A percentile compares a stretch with the other conserved stretches of the same genome.
Conservation (phyloP, 2,888 invertebrate genomes). For the Netelia fuscicornis region DNA sequence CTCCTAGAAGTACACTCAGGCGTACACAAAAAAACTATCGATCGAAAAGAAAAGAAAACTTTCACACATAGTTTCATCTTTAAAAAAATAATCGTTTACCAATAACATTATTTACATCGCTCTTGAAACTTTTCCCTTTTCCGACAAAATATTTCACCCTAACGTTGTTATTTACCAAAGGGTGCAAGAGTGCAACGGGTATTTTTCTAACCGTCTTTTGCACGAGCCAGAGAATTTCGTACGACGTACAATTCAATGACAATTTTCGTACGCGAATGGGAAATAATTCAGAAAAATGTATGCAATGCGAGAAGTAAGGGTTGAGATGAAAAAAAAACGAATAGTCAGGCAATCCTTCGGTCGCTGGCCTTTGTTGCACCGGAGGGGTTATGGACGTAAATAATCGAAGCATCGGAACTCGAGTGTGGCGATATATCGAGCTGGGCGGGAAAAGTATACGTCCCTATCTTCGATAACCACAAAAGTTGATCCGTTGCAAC, state of each 20-base stretch:
- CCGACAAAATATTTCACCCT: neutral
- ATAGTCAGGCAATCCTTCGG: conserved; percentile 44
- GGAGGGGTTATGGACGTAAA: conserved; percentile 42
- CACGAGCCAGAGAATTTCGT: conserved; percentile 5
- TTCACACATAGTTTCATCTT: neutral
- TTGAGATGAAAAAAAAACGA: conserved; percentile 30
- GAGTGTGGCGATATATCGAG: conserved; percentile 32
- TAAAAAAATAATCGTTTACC: conserved; percentile 30
- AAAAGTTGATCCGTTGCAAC: conserved; percentile 64
- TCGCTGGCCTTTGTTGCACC: conserved; percentile 50
- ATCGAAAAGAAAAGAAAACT: no score
- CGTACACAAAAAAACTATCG: neutral
- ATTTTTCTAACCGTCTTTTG: neutral
- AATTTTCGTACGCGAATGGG: conserved; percentile 14
- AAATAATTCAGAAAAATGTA: conserved; percentile 39
- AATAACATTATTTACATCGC: conserved; percentile 43
- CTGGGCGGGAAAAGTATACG: conserved; percentile 50
- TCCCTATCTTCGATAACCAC: conserved; percentile 50
- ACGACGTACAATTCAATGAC: conserved; percentile 9
- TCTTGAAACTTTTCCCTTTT: neutral
- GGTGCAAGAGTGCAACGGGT: neutral
- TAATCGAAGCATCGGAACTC: conserved; percentile 68
- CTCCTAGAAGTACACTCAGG: no score
- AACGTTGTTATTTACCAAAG: neutral
- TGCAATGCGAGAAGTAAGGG: conserved; percentile 35